Percentiles rank a stretch among this genome's conserved stretches.
Conservation (phyloP, 2,113 vertebrate species). For the Junco hyemalis region DNA sequence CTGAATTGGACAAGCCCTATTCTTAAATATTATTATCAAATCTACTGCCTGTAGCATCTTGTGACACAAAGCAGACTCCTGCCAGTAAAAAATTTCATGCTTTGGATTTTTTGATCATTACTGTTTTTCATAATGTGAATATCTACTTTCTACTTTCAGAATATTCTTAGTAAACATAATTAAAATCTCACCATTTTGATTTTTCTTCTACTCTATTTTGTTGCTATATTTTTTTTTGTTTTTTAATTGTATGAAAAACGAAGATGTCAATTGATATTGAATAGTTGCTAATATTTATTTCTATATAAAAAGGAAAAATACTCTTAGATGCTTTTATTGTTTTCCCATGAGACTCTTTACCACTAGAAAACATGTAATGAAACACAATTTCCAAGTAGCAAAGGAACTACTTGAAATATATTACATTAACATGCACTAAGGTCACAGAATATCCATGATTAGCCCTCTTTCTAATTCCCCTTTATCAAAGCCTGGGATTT, state of each 20-base stretch:
- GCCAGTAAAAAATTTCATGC: not conserved
- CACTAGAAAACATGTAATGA: not conserved
- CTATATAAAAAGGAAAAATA: not conserved
- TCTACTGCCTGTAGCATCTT: not conserved
- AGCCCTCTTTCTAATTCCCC: not conserved
- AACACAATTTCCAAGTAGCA: not conserved
- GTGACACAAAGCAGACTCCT: not conserved
- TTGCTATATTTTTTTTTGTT: not conserved
- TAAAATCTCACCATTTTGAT: not conserved
- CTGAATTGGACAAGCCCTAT: accelerated
- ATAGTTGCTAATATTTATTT: not conserved
- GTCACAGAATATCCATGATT: not conserved
- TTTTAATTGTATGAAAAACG: not conserved
- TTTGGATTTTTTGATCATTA: not conserved
- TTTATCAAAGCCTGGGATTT: not conserved
- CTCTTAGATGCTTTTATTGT: not conserved
- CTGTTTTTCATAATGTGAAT: not conserved
- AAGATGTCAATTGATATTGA: not conserved
- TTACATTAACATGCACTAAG: not conserved
- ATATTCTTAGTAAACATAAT: not conserved
- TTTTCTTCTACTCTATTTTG: not conserved
- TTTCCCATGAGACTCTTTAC: not conserved
- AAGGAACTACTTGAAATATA: not conserved
- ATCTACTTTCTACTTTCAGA: not conserved
- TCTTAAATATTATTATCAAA: not conserved